phyloP scores from a whole-genome alignment of 2,797 vertebrate genomes.

The Huso huso region DNA sequence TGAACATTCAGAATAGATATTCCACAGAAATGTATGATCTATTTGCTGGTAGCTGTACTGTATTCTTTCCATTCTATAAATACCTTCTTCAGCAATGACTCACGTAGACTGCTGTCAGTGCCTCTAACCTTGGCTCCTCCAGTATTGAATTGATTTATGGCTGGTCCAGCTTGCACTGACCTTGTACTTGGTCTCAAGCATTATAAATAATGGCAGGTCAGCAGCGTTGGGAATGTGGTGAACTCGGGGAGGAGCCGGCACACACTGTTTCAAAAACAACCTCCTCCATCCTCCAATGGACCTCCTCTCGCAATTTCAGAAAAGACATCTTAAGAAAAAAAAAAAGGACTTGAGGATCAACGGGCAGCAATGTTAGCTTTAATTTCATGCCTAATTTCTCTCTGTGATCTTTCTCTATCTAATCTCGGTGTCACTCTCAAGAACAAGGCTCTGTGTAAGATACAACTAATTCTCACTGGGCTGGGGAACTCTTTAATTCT shows the following conservation, averaged over 20 bases:
- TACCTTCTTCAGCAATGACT: conserved; percentile 63
- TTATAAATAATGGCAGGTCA: conserved; percentile 87
- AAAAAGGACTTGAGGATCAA: conserved; percentile 56
- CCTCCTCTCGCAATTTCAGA: conserved; percentile 26
- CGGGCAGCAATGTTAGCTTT: conserved; percentile 66
- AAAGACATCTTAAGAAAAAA: conserved; percentile 40
- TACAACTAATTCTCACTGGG: background rate
- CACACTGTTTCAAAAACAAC: conserved; percentile 18
- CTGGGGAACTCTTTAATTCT: background rate
- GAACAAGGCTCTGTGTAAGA: background rate
- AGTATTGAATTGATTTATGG: conserved; percentile 79
- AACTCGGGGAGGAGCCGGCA: conserved; percentile 39
- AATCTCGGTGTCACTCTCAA: conserved; percentile 24
- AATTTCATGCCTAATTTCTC: conserved; percentile 81
- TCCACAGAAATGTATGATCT: too few relatives aligned
- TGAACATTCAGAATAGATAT: too few relatives aligned
- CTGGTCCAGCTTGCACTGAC: conserved; percentile 59
- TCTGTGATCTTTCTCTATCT: conserved; percentile 42
- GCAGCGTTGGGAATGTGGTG: conserved; percentile 57
- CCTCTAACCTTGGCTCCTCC: conserved; percentile 57
- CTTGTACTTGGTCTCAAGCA: conserved; percentile 76
- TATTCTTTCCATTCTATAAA: conserved; percentile 62
- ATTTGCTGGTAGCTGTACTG: background rate
- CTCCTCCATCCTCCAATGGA: conserved; percentile 38
- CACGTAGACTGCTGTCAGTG: conserved; percentile 42